Base-by-base conservation (phyloP, 2,797 vertebrate species). In the Sebastes flavidus region DNA sequence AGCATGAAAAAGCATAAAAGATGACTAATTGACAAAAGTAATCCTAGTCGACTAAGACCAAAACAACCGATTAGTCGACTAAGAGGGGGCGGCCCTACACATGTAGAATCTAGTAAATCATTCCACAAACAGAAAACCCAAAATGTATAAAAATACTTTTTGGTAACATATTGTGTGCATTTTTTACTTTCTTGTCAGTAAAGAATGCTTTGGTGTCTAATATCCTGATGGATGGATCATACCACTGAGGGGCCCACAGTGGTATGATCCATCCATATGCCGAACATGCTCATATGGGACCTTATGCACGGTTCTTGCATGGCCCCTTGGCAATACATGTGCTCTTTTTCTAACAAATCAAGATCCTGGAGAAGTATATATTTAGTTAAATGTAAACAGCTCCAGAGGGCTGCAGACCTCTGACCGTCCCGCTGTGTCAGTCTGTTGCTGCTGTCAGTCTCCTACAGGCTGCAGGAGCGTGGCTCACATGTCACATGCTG, bases 381-480 rank as follows among this genome's bases (percentile, higher is more conserved):
- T 59, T 59, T 8, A 38, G 36, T 59, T 46, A 58, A 65, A 49
- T 34, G 77, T 66, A 27, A 84, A 72, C 74, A 4, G 71, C 62
- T 54, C 42, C 65, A 60, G 36, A 54, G 58, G 75, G 60, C 10
- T 32, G 55, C 65, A 42, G 30, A 58, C 84, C 76, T 61, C 52
- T 75, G 68, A 49, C 54, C 22, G 29, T 18, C 65, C 74, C 8
- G 20, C 75, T 82, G 80, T 29, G 74, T 77, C 13, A 16, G 52
- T 12, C 56, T 59, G 75, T 18, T 87, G 77, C 8, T 70, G 69
- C 81, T 74, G 74, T 87, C 79, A 73, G 49, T 79, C 77, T 69
- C 49, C 4, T 2, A 6, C 18, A 18, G n/a, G 52, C 65, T 18
- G 11, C 34, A 69, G 72, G 55, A 34, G 27, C 1, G 1, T 8